These are phyloP conservation scores for Brachypodius melanocephalos DNA, from an alignment of 2,113 vertebrate genomes.

Conservation along the genomic window DNA sequence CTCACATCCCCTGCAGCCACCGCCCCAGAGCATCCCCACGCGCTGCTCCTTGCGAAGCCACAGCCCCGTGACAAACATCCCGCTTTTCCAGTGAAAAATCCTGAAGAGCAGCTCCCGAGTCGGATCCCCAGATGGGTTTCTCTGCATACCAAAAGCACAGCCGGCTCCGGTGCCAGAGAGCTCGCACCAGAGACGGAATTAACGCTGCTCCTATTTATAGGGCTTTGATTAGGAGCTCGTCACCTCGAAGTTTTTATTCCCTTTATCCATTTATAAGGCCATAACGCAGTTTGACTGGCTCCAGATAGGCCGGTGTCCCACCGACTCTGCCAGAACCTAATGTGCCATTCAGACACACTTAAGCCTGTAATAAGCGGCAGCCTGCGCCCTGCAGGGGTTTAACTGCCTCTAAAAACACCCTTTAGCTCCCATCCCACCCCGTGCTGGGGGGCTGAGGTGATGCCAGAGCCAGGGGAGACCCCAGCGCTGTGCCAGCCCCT, in stretches of 20 bases:
- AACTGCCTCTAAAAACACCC: constrained; percentile 5
- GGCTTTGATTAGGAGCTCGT: constrained; percentile 67
- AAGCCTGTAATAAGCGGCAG: constrained; percentile 63
- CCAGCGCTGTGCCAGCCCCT: background rate
- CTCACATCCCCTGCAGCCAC: rapidly evolving
- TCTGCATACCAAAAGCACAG: constrained; percentile 46
- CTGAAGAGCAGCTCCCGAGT: constrained; percentile 42
- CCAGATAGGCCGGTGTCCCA: constrained; percentile 51
- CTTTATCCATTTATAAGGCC: constrained; percentile 71
- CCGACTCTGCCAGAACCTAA: constrained; percentile 60
- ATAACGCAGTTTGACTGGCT: constrained; percentile 64
- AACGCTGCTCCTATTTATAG: constrained; percentile 67
- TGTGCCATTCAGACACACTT: constrained; percentile 63
- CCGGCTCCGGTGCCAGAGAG: background rate
- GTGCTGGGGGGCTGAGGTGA: background rate
- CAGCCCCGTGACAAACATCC: background rate
- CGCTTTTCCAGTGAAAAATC: constrained; percentile 33
- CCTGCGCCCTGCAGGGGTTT: constrained; percentile 7
- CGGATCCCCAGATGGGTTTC: constrained; percentile 50
- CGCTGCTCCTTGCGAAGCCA: background rate
- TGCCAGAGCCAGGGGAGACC: background rate
- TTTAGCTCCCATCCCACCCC: background rate
- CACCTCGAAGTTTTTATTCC: constrained; percentile 64
- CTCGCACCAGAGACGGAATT: background rate
- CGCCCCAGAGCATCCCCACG: background rate